Conservation (phyloP, 2,113 vertebrate genomes). For the Salvelinus alpinus region DNA sequence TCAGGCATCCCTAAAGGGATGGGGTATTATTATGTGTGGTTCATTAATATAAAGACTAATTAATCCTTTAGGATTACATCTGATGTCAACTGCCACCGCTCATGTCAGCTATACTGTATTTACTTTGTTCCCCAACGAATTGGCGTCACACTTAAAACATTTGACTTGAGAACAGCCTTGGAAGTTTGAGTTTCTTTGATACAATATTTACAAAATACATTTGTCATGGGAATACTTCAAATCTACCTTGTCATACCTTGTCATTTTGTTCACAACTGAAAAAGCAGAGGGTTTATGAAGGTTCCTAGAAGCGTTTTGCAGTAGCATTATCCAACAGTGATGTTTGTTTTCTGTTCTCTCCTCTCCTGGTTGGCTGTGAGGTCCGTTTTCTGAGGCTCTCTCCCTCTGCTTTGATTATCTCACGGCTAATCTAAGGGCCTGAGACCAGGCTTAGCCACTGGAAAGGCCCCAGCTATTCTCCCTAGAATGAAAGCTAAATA, state of each 20-base stretch:
- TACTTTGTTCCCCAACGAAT: background rate
- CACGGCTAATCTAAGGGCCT: conserved; percentile 24
- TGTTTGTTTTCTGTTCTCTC: background rate
- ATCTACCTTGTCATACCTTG: background rate
- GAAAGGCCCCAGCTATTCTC: conserved; percentile 30
- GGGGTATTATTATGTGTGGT: conserved; percentile 3
- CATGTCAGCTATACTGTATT: background rate
- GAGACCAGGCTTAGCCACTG: conserved; percentile 61
- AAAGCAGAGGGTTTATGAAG: no score
- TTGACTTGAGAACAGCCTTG: background rate
- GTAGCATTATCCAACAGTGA: background rate
- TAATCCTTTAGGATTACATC: conserved; percentile 17
- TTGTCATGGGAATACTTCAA: background rate
- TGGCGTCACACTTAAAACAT: background rate
- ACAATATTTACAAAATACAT: background rate
- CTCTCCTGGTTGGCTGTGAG: background rate
- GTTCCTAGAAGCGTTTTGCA: background rate
- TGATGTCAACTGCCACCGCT: conserved; percentile 9
- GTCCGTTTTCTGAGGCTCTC: background rate
- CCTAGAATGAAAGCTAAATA: conserved; percentile 62
- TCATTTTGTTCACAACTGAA: no score
- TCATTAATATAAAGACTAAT: conserved; percentile 26
- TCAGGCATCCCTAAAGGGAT: conserved; percentile 13
- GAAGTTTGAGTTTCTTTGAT: background rate
- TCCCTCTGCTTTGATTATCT: conserved; percentile 17